These are phyloP conservation scores for Hystrix cristata DNA, from an alignment of 2,113 vertebrate genomes.

Conservation along the genomic window DNA sequence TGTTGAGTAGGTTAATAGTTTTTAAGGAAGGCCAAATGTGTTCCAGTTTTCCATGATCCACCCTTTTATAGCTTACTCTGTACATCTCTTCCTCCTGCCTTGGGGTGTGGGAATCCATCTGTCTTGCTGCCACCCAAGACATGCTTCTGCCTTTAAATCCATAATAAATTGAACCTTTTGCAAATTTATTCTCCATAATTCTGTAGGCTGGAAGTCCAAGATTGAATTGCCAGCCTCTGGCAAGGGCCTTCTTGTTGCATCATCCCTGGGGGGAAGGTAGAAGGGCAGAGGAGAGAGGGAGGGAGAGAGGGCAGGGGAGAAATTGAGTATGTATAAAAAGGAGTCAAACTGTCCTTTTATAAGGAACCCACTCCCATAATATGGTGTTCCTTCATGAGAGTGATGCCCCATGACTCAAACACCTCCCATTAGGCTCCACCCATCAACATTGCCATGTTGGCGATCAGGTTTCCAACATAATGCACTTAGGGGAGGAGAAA, in stretches of 20 bases:
- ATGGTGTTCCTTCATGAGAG: neutral
- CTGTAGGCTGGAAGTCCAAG: neutral
- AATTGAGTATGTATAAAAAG: neutral
- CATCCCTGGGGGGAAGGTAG: neutral
- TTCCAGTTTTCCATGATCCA: neutral
- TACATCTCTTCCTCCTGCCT: neutral
- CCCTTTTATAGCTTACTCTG: neutral
- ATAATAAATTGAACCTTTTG: neutral
- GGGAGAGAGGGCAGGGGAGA: neutral
- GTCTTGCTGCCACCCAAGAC: neutral
- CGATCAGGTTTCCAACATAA: neutral
- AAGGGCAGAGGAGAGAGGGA: neutral
- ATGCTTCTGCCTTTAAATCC: neutral
- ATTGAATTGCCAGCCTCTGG: neutral
- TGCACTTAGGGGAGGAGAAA: neutral
- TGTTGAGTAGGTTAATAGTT: neutral
- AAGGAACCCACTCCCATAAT: neutral
- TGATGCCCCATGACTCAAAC: neutral
- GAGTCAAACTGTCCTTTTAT: neutral
- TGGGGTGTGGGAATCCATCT: neutral
- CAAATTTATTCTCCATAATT: neutral
- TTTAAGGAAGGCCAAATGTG: neutral
- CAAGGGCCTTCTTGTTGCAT: neutral
- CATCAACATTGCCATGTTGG: neutral
- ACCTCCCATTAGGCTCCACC: neutral